These are phyloP conservation scores for Euwallacea fornicatus DNA, from an alignment of 1,140 invertebrate species.

Conservation along the genomic window DNA sequence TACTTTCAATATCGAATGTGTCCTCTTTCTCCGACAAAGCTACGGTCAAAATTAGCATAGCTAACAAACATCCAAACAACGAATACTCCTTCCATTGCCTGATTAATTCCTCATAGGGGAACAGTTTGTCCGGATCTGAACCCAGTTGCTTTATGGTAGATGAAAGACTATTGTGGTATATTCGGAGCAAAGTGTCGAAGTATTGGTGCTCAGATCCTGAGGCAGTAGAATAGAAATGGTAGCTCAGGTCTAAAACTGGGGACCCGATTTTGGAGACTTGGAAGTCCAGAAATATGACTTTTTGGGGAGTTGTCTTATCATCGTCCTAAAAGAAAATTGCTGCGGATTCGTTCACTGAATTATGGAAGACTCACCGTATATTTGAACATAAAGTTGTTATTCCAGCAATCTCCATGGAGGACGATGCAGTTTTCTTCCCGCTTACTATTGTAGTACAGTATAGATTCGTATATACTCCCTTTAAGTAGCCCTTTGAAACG, in stretches of 20 bases:
- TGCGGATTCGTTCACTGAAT: not conserved
- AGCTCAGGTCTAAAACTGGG: constrained; percentile 60
- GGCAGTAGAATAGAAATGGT: constrained; percentile 55
- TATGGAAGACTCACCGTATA: constrained; percentile 45
- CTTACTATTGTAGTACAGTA: not conserved
- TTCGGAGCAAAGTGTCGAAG: constrained; percentile 2
- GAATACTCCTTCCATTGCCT: constrained; percentile 49
- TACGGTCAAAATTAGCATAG: not conserved
- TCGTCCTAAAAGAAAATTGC: not conserved
- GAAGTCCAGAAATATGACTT: constrained; percentile 57
- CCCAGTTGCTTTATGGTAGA: constrained; percentile 5
- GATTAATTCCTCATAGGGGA: constrained; percentile 54
- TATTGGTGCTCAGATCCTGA: constrained; percentile 7
- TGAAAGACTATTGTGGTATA: constrained; percentile 13
- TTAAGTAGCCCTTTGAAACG: not conserved
- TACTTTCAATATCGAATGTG: not conserved
- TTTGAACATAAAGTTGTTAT: constrained; percentile 60
- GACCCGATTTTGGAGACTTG: constrained; percentile 60
- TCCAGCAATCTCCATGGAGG: constrained; percentile 58
- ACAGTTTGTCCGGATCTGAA: constrained; percentile 46
- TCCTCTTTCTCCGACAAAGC: not conserved
- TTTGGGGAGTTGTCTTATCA: constrained; percentile 9
- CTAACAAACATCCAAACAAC: not conserved
- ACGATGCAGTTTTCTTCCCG: not conserved
- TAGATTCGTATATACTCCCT: not conserved